phyloP scores from a whole-genome alignment of 1,140 invertebrate genomes.

The Eufriesea mexicana region DNA sequence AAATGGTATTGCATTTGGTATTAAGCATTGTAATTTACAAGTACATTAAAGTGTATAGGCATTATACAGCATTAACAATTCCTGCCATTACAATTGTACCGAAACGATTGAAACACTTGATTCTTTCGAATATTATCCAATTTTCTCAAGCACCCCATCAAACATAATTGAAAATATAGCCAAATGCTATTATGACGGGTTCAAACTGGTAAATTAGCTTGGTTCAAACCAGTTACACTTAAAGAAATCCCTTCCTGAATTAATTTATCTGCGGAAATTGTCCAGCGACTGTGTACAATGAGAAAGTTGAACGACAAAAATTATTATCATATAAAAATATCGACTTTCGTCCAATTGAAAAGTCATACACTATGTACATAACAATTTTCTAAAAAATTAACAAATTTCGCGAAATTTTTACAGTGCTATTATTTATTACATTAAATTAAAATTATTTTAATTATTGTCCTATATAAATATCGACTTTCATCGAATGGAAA shows the following conservation, averaged over 20 bases:
- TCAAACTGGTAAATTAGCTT: constrained; percentile 35
- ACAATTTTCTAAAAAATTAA: no score
- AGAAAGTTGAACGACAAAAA: background rate
- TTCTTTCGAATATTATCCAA: constrained; percentile 54
- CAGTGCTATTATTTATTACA: no score
- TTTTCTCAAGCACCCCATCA: constrained; percentile 54
- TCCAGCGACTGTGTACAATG: background rate
- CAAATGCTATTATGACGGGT: constrained; percentile 41
- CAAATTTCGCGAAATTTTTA: no score
- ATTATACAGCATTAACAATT: constrained; percentile 23
- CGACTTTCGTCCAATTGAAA: background rate
- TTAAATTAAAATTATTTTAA: no score
- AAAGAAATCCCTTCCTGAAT: constrained; percentile 23
- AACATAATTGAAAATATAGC: constrained; percentile 50
- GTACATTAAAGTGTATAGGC: constrained; percentile 17
- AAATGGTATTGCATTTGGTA: background rate
- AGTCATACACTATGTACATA: no score
- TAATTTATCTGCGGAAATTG: constrained; percentile 1
- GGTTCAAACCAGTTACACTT: constrained; percentile 38
- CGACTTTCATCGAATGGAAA: no score
- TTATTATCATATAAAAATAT: background rate
- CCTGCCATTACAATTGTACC: constrained; percentile 15
- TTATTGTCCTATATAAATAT: no score
- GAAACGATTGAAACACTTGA: constrained; percentile 44
- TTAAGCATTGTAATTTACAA: constrained; percentile 3